These are phyloP conservation scores for Andrena marginata DNA, from an alignment of 2,888 invertebrate species.

Conservation along the genomic window DNA sequence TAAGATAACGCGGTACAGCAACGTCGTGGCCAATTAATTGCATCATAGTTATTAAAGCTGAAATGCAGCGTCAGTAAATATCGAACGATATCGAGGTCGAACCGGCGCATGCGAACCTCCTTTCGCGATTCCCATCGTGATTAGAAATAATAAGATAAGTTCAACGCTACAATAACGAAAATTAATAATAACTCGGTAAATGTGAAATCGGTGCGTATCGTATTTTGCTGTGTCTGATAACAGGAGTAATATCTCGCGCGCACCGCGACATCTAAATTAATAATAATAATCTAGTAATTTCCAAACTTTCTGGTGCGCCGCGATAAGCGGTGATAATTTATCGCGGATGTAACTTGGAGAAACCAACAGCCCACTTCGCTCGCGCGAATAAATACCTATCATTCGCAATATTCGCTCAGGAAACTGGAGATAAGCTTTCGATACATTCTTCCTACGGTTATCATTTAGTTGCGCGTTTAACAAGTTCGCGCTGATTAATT, in stretches of 20 bases:
- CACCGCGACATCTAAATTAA: conserved; percentile 1
- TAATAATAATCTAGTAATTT: conserved; percentile 18
- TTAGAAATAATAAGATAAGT: not conserved
- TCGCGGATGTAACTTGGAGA: conserved; percentile 38
- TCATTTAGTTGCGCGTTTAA: not conserved
- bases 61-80: conserved; percentile 37
- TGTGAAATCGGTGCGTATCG: not conserved
- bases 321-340: conserved; percentile 49
- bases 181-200: not conserved
- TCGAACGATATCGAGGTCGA: conserved; percentile 18
- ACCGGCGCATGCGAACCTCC: not conserved
- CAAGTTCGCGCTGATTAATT: conserved; percentile 9
- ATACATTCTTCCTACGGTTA: conserved; percentile 13
- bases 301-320: conserved; percentile 25
- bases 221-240: not conserved
- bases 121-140: not conserved
- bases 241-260: not conserved
- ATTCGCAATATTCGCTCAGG: not conserved
- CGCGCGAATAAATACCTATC: conserved; percentile 37
- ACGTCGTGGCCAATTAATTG: conserved; percentile 9
- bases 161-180: conserved; percentile 1
- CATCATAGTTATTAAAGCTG: conserved; percentile 19
- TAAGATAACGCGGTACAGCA: conserved; percentile 21
- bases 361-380: conserved; percentile 22
- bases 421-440: conserved; percentile 39